A percentile compares a stretch with the other conserved stretches of the same genome.
Evolutionary conservation across 1,140 invertebrate species (phyloP).

Genomic region (Acromyrmex charruanus): DNA sequence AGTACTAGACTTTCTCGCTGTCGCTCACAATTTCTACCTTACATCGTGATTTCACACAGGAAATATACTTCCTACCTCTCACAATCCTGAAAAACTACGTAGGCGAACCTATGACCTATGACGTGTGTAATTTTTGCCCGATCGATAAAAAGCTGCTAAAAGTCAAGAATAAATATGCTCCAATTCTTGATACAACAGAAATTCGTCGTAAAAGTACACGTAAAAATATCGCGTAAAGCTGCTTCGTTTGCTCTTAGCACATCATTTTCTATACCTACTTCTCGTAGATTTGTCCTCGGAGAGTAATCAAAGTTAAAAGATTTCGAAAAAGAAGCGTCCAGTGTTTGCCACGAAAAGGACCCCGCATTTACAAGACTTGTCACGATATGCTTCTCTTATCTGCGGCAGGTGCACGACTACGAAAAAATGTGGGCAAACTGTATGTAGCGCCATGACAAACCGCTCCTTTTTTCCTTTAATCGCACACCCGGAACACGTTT

Average conservation of each 20-base stretch:
- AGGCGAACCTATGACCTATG: conserved; percentile 31
- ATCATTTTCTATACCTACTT: neutral
- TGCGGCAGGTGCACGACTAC: conserved; percentile 78
- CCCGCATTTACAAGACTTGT: conserved; percentile 68
- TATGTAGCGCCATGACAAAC: conserved; percentile 61
- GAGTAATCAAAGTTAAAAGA: neutral
- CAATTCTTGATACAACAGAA: neutral
- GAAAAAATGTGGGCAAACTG: conserved; percentile 75
- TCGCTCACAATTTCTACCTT: neutral
- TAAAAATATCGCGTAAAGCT: conserved; percentile 1
- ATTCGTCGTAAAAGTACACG: neutral
- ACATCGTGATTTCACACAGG: neutral
- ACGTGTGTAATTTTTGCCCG: conserved; percentile 45
- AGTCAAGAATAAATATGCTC: conserved; percentile 14
- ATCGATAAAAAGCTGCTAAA: conserved; percentile 27
- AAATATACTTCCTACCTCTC: neutral
- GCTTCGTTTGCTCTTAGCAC: neutral
- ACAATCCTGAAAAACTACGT: conserved; percentile 23
- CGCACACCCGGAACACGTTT: conserved; percentile 13
- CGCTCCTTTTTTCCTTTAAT: conserved; percentile 56
- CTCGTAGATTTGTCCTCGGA: neutral
- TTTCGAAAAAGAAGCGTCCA: conserved; percentile 14
- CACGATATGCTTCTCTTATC: conserved; percentile 77
- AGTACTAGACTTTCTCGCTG: neutral
- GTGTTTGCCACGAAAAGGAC: conserved; percentile 13